Evolutionary conservation across 2,888 invertebrate species (phyloP), one percentile per base, ranked within the genome.

Genomic region (Cosmia trapezina): DNA sequence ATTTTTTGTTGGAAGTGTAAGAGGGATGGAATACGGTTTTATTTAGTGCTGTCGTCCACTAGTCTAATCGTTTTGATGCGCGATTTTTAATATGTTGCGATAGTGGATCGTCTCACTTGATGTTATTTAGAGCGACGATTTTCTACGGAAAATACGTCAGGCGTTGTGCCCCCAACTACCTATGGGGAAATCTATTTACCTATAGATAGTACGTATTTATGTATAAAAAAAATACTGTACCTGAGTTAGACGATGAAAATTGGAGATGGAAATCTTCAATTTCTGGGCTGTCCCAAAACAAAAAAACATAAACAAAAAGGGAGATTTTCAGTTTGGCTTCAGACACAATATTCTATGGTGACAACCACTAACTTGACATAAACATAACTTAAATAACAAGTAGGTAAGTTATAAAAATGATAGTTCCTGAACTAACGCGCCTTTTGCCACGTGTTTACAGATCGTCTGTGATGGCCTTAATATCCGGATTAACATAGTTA

Each of bases 21-120:
- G n/a, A 45, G 59, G 37, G 76, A 83, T 0, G n/a, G 45, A 54
- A 17, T 4, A 53, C 0, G 37, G 37, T 0, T 71, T 62, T 68
- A 68, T 71, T 73, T 54, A 74, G 54, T 57, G 47, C 56, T 71
- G 53, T 49, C 70, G 78, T 81, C 61, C 78, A 81, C 67, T 71
- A 8, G 57, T 43, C 19, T 77, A 67, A 81, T 76, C 69, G 59
- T 77, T 70, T 56, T 61, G 56, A 53, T 81, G 43, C 4, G 57
- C 45, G 22, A 76, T 70, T 81, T 81, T 71, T 81, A 77, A 81
- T 79, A 77, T 77, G 70, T 49, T 59, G 51, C 11, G 11, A 57
- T 81, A 65, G 65, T 45, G 28, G 33, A 43, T 28, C 19, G 12
- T 37, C 19, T 28, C 14, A 17, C 28, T 53, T 49, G 33, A 43